These are phyloP conservation scores for Drosophila chauvacae DNA, from an alignment of 1,140 invertebrate species.

Conservation along the genomic window DNA sequence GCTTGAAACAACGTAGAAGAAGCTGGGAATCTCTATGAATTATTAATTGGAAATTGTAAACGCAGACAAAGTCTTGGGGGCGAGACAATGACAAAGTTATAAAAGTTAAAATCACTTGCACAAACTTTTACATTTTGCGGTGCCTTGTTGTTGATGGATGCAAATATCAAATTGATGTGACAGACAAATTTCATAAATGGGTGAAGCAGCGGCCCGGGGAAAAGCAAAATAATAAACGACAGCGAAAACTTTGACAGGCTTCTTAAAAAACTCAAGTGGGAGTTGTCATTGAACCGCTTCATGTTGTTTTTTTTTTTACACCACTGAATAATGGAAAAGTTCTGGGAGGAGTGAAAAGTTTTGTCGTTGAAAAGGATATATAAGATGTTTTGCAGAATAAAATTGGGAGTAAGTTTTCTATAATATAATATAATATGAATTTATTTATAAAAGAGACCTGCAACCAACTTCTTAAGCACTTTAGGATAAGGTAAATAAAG, in stretches of 20 bases:
- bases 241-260: slow-evolving; percentile 33
- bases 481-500: neutral
- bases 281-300: slow-evolving; percentile 40
- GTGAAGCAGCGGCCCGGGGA: slow-evolving; percentile 15
- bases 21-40: slow-evolving; percentile 69
- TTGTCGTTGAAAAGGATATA: neutral
- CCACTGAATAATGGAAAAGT: slow-evolving; percentile 37
- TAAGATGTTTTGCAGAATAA: neutral
- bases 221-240: slow-evolving; percentile 32
- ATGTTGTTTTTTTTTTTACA: slow-evolving; percentile 10
- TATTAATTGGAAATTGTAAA: slow-evolving; percentile 76
- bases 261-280: slow-evolving; percentile 19
- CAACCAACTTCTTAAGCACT: neutral
- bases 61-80: slow-evolving; percentile 28
- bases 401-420: neutral
- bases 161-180: slow-evolving; percentile 66
- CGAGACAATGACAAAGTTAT: slow-evolving; percentile 35
- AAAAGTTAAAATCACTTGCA: slow-evolving; percentile 73
- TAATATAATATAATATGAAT: neutral
- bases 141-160: slow-evolving; percentile 61
- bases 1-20: slow-evolving; percentile 20
- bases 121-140: slow-evolving; percentile 73
- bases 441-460: neutral
- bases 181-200: slow-evolving; percentile 60
- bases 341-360: slow-evolving; percentile 16